Evolutionary conservation across 2,888 invertebrate genomes (phyloP).

Genomic region (Zonitis immaculata): DNA sequence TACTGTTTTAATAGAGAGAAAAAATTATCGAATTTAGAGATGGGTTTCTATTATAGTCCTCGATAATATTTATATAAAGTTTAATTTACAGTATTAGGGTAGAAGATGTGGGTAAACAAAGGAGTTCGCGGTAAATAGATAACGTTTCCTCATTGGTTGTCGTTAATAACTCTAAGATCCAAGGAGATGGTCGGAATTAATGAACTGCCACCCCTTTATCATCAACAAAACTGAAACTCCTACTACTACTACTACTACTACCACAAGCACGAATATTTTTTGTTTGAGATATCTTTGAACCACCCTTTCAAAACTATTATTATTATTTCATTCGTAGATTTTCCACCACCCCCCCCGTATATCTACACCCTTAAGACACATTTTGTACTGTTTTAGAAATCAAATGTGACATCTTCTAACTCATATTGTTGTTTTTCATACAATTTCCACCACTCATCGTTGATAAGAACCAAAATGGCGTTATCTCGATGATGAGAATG

Average conservation of each 20-base stretch:
- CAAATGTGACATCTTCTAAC: no score
- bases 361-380: no score
- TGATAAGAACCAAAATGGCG: conserved; percentile 34
- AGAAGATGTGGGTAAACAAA: conserved; percentile 41
- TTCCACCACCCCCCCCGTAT: no score
- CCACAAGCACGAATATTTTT: neutral
- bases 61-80: neutral
- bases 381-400: conserved; percentile 6
- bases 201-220: conserved; percentile 39
- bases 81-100: neutral
- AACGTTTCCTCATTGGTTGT: conserved; percentile 44
- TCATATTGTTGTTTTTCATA: no score
- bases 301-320: no score
- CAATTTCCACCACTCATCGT: conserved; percentile 9
- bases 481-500: neutral
- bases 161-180: conserved; percentile 46
- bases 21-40: neutral
- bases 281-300: no score
- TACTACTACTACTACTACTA: neutral
- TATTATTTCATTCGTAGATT: no score
- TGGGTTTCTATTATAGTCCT: no score
- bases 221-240: neutral
- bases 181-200: conserved; percentile 46
- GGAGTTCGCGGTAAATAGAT: conserved; percentile 42
- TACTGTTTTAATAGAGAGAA: no score